These are phyloP conservation scores for Perodicticus potto DNA, from an alignment of 2,797 vertebrate genomes.

Conservation along the genomic window DNA sequence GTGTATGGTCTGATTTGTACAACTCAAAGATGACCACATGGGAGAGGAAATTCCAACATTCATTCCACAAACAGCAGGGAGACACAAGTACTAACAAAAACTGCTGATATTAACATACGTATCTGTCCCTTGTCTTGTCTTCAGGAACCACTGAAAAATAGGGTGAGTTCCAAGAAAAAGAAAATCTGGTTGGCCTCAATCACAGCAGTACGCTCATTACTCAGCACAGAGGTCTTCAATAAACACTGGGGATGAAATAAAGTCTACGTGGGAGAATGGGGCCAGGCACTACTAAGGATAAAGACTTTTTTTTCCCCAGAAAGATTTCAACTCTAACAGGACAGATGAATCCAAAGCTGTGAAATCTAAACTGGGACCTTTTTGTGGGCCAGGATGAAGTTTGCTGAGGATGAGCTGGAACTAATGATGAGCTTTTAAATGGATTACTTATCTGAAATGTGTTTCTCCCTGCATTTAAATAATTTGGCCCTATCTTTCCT, in stretches of 20 bases:
- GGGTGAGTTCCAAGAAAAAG: background rate
- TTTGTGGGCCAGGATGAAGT: background rate
- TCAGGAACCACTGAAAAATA: background rate
- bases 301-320: background rate
- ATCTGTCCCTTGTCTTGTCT: background rate
- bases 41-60: background rate
- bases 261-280: background rate
- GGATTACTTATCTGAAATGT: background rate
- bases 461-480: background rate
- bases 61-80: background rate
- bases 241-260: background rate
- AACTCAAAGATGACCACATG: background rate
- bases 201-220: background rate
- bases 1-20: background rate
- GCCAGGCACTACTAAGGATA: background rate
- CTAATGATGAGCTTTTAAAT: background rate
- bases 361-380: background rate
- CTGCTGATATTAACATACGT: background rate
- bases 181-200: background rate
- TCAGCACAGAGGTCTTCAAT: background rate
- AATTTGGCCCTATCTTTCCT: background rate
- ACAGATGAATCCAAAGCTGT: background rate
- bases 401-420: background rate
- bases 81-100: background rate
- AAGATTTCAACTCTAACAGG: slow-evolving; percentile 20